Evolutionary conservation across 2,888 invertebrate species (phyloP).

Genomic region (Himalopsyche japonica): DNA sequence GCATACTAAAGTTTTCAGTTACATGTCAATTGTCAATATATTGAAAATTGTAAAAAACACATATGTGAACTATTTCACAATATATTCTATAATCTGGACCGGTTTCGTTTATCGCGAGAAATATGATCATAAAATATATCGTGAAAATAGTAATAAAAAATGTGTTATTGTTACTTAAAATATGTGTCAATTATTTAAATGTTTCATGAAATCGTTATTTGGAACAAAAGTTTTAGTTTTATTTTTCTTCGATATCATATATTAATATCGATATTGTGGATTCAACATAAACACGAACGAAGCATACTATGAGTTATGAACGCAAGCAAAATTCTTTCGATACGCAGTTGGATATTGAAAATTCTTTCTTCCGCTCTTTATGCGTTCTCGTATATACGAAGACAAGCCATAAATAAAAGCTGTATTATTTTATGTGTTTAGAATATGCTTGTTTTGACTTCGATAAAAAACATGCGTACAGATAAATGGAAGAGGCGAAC

Average conservation of each 20-base stretch:
- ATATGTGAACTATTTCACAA: too few relatives aligned
- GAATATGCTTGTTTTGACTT: neutral
- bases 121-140: too few relatives aligned
- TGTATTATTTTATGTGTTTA: neutral
- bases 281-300: neutral
- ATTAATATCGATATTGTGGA: neutral
- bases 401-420: neutral
- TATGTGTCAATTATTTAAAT: too few relatives aligned
- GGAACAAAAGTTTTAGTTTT: neutral
- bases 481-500: neutral
- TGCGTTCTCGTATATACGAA: neutral
- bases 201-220: too few relatives aligned
- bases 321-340: neutral
- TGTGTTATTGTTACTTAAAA: too few relatives aligned
- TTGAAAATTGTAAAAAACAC: too few relatives aligned
- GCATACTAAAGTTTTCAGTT: too few relatives aligned
- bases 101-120: too few relatives aligned
- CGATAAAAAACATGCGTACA: neutral
- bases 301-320: neutral
- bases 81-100: too few relatives aligned
- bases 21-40: too few relatives aligned
- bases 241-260: neutral
- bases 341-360: neutral
- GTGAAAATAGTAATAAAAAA: too few relatives aligned
- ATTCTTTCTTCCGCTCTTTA: neutral